These are phyloP conservation scores for Conus canariensis DNA, from an alignment of 2,888 invertebrate genomes.

Conservation along the genomic window DNA sequence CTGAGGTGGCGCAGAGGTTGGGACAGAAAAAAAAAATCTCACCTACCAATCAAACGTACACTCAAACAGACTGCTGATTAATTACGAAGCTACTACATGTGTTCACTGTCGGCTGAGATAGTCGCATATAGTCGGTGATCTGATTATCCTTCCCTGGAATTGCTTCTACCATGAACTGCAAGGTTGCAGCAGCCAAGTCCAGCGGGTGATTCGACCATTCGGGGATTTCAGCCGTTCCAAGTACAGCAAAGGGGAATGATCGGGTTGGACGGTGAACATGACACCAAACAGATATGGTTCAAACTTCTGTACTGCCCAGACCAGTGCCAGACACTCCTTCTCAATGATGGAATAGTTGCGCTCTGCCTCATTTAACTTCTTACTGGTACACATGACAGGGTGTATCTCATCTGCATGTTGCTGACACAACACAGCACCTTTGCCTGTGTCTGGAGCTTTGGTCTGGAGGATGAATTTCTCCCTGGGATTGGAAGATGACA, in stretches of 20 bases:
- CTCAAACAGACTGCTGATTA: no score
- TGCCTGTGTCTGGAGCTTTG: slow-evolving; percentile 30
- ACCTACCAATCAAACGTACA: no score
- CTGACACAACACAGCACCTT: slow-evolving; percentile 34
- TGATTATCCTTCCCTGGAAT: neutral
- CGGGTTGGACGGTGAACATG: neutral
- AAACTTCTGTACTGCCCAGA: slow-evolving; percentile 15
- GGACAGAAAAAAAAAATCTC: no score
- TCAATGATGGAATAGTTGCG: slow-evolving; percentile 21
- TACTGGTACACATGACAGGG: slow-evolving; percentile 3
- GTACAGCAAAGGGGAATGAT: neutral
- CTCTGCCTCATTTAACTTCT: neutral
- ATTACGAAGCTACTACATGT: no score
- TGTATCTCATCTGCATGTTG: neutral
- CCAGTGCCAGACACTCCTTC: slow-evolving; percentile 21
- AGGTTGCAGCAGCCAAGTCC: neutral
- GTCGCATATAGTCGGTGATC: neutral
- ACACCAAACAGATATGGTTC: neutral
- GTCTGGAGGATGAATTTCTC: slow-evolving; percentile 29
- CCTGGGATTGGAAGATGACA: neutral
- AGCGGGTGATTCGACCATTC: neutral
- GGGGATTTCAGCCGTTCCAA: neutral
- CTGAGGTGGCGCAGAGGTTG: no score
- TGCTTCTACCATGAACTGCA: neutral
- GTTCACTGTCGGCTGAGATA: neutral